Conservation (phyloP, 2,797 vertebrate genomes). For the Mycteria americana region DNA sequence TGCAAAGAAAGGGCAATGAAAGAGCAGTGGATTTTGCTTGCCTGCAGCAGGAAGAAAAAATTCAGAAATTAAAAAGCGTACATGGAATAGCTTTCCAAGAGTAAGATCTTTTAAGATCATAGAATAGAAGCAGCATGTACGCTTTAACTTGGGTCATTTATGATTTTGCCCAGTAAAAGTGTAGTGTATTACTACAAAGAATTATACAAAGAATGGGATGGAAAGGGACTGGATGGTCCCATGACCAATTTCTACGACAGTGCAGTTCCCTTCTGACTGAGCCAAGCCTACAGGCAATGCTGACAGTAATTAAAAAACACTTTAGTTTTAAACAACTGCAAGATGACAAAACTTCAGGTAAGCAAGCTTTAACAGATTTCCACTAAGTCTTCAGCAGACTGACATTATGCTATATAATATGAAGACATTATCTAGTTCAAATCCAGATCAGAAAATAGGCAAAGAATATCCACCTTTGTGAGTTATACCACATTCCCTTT, state of each 20-base stretch:
- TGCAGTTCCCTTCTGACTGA: background rate
- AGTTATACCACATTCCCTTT: background rate
- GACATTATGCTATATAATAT: background rate
- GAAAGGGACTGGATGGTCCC: background rate
- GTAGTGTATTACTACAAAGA: background rate
- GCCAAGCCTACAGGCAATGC: background rate
- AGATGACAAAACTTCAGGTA: background rate
- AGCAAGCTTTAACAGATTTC: background rate
- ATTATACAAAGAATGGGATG: background rate
- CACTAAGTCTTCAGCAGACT: background rate
- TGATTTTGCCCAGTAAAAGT: background rate
- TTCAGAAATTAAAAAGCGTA: background rate
- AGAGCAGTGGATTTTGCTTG: background rate
- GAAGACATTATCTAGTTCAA: background rate
- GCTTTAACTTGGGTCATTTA: background rate
- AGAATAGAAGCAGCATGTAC: background rate
- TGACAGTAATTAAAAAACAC: background rate
- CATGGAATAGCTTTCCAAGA: background rate
- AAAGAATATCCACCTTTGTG: background rate
- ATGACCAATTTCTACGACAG: background rate
- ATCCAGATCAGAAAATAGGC: background rate
- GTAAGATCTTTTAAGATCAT: background rate
- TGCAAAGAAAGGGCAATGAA: background rate
- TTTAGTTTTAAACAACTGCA: background rate
- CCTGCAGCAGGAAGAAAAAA: background rate